Base-by-base conservation (phyloP, 2,888 invertebrate genomes). In the Cantharis lateralis region DNA sequence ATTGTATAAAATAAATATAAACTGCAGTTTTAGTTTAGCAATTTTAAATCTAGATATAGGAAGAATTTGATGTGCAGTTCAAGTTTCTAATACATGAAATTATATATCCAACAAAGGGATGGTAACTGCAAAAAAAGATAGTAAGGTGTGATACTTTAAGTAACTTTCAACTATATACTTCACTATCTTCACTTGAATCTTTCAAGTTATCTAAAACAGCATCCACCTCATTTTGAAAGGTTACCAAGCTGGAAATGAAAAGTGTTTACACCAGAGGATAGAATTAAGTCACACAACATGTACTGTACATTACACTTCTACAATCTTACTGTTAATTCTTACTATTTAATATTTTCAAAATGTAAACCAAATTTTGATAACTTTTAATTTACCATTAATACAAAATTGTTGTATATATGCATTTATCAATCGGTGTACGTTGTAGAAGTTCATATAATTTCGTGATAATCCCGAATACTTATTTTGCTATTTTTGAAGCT, bases 201-300 rank as follows among this genome's bases (percentile, higher is more conserved):
- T 74, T 74, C 69, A 70, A 76, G 72, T 70, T 76, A 73, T 76
- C 73, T 76, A 68, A 76, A 76, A 76, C 76, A 76, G 73, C 76
- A 76, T 76, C 72, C 76, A 76, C 72, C 72, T 66, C 73, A 62
- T 71, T 62, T 73, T 76, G 70, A 76, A 72, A 76, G 72, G 72
- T 73, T 73, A 76, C 73, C 73, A 48, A 48, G 48, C 13, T 48
- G 70, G 70, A 76, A 71, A 72, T 76, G 70, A 76, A 76, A 76
- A 76, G 71, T 69, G 64, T 63, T 72, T 48, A 72, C 69, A 72
- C 48, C 18, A 61, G 70, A 69, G 62, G 66, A 32, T 70, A 73
- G 70, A 68, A 64, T 62, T 32, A 73, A 70, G 70, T 72, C 73
- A 73, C 13, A 70, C 26, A 11, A 11, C 70, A 73, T 71, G 71